Base-by-base conservation (phyloP, 2,797 vertebrate genomes). In the Toxotes lorentzi region DNA sequence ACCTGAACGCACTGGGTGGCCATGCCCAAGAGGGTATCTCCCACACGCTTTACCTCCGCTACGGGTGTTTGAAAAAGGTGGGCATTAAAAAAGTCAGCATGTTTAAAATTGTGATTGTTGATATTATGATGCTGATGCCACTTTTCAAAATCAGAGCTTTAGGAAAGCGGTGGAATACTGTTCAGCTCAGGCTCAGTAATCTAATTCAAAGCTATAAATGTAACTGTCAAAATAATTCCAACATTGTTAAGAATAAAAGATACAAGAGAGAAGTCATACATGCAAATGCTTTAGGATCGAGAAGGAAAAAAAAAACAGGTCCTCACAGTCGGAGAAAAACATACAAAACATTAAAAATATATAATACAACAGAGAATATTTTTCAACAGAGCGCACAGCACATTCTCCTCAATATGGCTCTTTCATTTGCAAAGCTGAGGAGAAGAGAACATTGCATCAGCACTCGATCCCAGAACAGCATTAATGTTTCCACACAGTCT, bases 1-100 rank as follows among this genome's bases (percentile, higher is more conserved):
- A 99, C 98, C 93, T 99, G 98, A 58, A 99, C 98, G 0, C 98
- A 99, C 93, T 99, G 98, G 0, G 98, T 99, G 80, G 98, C 98
- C 98, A 99, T 99, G 86, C 98, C 98, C 58, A 99, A 90, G 10
- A 99, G 96, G 2, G 98, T 99, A 91, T 99, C 98, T 70, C 98
- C 98, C 66, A 99, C 98, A 7, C 98, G 97, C 86, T 99, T 99
- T 71, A 99, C 98, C 91, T 99, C 98, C 0, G 98, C 98, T 99
- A 5, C 21, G 48, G 19, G 43, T 38, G 13, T 40, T 4, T 5
- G 30, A 35, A 62, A 57, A 57, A 27, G 1, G 10, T 24, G 27
- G 63, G 32, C 19, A 34, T 66, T 2, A 75, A 38, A 50, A 64
- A 40, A 32, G 4, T 5, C 14, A 2, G 2, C 0, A 30, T 4